Evolutionary conservation across 35 echinoderm and acorn worm genomes (phyloP), one percentile per base, ranked within the genome.

Genomic region (Nesometra sesokonis): DNA sequence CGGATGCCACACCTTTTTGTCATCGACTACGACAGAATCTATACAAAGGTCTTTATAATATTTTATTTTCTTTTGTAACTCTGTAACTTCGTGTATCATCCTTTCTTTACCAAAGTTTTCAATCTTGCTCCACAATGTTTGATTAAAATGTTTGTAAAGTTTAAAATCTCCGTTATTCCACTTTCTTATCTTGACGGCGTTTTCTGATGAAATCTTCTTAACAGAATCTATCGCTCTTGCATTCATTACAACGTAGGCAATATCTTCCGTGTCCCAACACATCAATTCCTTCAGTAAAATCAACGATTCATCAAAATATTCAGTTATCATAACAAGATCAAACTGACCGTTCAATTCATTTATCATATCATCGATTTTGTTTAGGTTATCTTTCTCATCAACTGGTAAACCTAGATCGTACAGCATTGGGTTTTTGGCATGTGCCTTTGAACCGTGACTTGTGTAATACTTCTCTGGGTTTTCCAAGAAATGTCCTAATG

Each of bases 111-210:
- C 96, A 77, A 94, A 99, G 13, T 84, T 8, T 52, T 94, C 32
- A 3, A 99, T 85, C 83, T 89, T 91, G 29, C 30, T 80, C 87
- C 85, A 89, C 0, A 99, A 85, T 21, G 92, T 91, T 31, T 88
- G 80, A 36, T 94, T 92, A 34, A 99, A 99, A 84, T 94, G 89
- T 3, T 89, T 40, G 32, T 99, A 99, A 0, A 99, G 78, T 33
- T 90, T 83, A 11, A 89, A 84, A 52, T 99, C 96, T 3, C 96
- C 96, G 32, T 33, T 57, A 35, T 92, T 93, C 89, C 89, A 99
- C 23, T 87, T 37, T 23, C 77, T 81, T 17, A 99, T 89, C 5
- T 92, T 82, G 0, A 47, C 36, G 9, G 15, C 87, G 0, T 88
- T 90, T 17, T 35, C 33, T 17, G 88, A 27, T 0, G 90, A 34